Conservation (phyloP, 2,888 invertebrate genomes). For the Caenorhabditis uteleia region DNA sequence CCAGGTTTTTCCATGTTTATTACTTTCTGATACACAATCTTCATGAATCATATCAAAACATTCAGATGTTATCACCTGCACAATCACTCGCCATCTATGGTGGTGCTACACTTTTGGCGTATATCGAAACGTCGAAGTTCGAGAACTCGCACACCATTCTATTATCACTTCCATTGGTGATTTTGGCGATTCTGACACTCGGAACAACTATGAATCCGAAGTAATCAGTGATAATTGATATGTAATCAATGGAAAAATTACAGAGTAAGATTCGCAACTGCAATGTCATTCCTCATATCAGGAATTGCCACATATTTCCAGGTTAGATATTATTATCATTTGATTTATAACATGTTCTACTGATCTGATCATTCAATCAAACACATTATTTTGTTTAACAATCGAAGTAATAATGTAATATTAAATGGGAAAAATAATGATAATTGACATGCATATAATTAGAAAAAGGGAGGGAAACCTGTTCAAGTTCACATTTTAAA, state of each 20-base stretch:
- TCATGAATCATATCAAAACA: no score
- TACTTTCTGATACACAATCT: no score
- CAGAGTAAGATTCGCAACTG: constrained; percentile 21
- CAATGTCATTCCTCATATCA: constrained; percentile 29
- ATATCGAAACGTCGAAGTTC: constrained; percentile 29
- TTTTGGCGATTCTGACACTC: constrained; percentile 32
- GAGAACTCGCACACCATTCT: constrained; percentile 27
- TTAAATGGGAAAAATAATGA: no score
- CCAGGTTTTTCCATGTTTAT: no score
- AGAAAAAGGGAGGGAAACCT: no score
- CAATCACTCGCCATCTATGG: constrained; percentile 37
- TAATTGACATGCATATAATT: no score
- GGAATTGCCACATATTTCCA: constrained; percentile 26
- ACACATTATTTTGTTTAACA: no score
- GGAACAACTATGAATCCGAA: constrained; percentile 39
- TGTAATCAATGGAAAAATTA: background rate
- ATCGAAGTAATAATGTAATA: no score
- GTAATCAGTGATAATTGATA: constrained; percentile 3
- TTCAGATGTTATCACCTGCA: constrained; percentile 30
- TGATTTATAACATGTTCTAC: no score
- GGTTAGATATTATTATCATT: no score
- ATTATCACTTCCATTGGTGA: constrained; percentile 32
- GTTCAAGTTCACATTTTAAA: background rate
- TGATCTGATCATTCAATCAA: no score
- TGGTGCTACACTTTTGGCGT: constrained; percentile 26